Percentiles rank a stretch among this genome's conserved stretches.
These are phyloP conservation scores for Neostethus bicornis DNA, from an alignment of 2,797 vertebrate genomes.

Conservation along the genomic window DNA sequence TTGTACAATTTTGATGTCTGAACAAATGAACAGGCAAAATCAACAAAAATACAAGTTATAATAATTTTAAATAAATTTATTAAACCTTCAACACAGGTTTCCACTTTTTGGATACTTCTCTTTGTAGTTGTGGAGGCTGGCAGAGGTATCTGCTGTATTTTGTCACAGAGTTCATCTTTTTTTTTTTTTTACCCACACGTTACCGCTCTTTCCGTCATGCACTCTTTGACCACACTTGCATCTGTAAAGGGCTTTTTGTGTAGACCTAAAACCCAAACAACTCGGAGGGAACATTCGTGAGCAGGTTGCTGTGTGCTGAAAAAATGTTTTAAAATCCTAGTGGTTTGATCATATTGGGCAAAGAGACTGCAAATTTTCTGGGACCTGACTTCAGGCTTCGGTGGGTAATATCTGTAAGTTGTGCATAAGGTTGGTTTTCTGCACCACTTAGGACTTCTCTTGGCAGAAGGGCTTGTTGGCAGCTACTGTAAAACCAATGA, in stretches of 20 bases:
- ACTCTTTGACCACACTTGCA: constrained; percentile 21
- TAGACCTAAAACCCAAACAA: constrained; percentile 23
- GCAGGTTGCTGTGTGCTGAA: constrained; percentile 10
- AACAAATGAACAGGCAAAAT: too few relatives aligned
- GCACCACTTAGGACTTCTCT: too few relatives aligned
- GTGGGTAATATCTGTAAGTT: too few relatives aligned
- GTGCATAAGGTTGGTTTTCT: too few relatives aligned
- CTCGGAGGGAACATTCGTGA: constrained; percentile 5
- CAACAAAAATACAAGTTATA: too few relatives aligned
- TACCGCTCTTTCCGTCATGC: constrained; percentile 10
- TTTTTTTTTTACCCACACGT: constrained; percentile 35
- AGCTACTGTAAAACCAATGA: too few relatives aligned
- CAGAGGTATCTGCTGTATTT: constrained; percentile 40
- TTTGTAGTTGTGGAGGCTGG: constrained; percentile 28
- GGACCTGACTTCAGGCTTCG: constrained; percentile 8
- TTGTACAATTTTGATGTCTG: too few relatives aligned
- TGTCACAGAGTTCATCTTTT: constrained; percentile 27
- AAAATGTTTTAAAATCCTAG: constrained; percentile 5
- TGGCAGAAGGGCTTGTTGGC: too few relatives aligned
- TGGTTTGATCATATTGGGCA: constrained; percentile 9
- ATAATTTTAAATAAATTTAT: too few relatives aligned
- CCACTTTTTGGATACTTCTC: too few relatives aligned
- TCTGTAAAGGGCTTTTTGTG: constrained; percentile 31
- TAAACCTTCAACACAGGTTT: too few relatives aligned
- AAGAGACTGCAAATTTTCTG: constrained; percentile 12